Evolutionary conservation across 2,888 invertebrate genomes (phyloP).

Genomic region (Drosophila kambysellisi): DNA sequence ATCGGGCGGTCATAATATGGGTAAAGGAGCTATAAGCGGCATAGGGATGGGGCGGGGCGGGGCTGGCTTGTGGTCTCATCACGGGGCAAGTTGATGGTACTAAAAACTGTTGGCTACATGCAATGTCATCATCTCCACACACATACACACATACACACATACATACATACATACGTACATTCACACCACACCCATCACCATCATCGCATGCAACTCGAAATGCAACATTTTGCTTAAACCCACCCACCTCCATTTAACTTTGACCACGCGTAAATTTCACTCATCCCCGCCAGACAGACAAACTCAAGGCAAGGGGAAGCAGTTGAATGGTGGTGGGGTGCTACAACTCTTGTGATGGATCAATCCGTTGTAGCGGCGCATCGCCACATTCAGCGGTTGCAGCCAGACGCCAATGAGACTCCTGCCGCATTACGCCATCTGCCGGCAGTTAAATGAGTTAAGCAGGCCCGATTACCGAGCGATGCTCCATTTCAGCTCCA

Average conservation of each 20-base stretch:
- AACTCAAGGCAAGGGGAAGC: neutral
- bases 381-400: constrained; percentile 34
- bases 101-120: constrained; percentile 27
- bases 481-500: constrained; percentile 13
- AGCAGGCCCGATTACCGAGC: constrained; percentile 32
- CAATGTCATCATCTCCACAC: constrained; percentile 24
- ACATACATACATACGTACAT: neutral
- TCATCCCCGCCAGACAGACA: no score
- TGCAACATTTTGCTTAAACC: constrained; percentile 55
- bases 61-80: constrained; percentile 18
- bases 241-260: constrained; percentile 21
- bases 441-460: constrained; percentile 46
- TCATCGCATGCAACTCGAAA: constrained; percentile 33
- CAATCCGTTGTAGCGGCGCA: constrained; percentile 31
- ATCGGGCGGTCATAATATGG: constrained; percentile 43
- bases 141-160: neutral
- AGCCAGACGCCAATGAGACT: constrained; percentile 20
- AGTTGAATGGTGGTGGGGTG: constrained; percentile 9
- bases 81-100: constrained; percentile 22
- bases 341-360: constrained; percentile 31
- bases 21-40: constrained; percentile 4
- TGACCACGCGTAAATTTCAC: constrained; percentile 36
- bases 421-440: constrained; percentile 47
- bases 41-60: neutral
- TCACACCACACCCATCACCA: constrained; percentile 5